Base-by-base conservation (phyloP, 2,888 invertebrate species). In the Adelphocoris suturalis region DNA sequence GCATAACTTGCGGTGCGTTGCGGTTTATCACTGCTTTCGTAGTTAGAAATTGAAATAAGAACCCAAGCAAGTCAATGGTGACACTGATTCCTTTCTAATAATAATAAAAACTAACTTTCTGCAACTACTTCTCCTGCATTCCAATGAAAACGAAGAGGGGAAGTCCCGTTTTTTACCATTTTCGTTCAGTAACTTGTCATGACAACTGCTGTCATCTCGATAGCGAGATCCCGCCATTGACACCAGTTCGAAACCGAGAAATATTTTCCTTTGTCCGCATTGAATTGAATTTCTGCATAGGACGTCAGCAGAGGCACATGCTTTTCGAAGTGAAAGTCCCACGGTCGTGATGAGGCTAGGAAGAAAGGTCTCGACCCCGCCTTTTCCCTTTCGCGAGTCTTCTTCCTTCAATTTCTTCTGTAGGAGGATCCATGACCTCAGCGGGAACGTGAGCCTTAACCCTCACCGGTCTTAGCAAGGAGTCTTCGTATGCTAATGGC, bases 311-410 rank as follows among this genome's bases (percentile, higher is more conserved):
- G 61, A n/a, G 61, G 61, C 9, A 61, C 61, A 61, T 61, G 61
- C 61, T 61, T 61, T 61, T 61, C 61, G 9, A 61, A 61, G 61
- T 61, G 61, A 61, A 61, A 61, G 61, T 61, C 61, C 16, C n/a
- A 19, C n/a, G n/a, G 61, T 61, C 61, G 61, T 61, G 61, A 61
- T 61, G 61, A 61, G 9, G 61, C 19, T 19, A 4, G n/a, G 61
- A 61, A 61, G 19, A 19, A 61, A 61, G 19, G 61, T 16, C 19
- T n/a, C 61, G n/a, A 19, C 16, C 61, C 19, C 19, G n/a, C 61
- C n/a, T 61, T 61, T 61, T 19, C 61, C 61, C 61, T 19, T 14
- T 16, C 61, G 61, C n/a, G 19, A 9, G 16, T n/a, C n/a, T 61
- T n/a, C n/a, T 61, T n/a, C 61, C n/a, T 16, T 16, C 14, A 61